These are phyloP conservation scores for Heliocidaris erythrogramma DNA, from an alignment of 35 echinoderm and acorn worm species.

Conservation along the genomic window DNA sequence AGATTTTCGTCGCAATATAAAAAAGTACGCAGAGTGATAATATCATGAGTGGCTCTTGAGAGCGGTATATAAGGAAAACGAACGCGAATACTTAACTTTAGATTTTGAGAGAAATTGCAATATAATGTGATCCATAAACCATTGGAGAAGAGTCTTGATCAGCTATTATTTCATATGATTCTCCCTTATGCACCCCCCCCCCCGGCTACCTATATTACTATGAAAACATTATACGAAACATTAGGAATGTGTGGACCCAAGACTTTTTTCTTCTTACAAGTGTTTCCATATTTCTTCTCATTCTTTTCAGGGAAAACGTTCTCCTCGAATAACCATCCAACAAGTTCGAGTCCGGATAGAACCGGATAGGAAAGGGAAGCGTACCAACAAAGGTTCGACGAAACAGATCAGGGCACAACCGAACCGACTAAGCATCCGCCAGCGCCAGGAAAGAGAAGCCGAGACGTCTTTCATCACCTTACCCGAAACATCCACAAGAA, in stretches of 20 bases:
- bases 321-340: not conserved
- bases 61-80: too few relatives aligned
- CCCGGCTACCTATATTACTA: too few relatives aligned
- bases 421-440: not conserved
- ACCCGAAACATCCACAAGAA: not conserved
- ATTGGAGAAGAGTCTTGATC: too few relatives aligned
- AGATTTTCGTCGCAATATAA: too few relatives aligned
- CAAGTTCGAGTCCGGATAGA: constrained; percentile 1
- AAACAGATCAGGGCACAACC: constrained; percentile 15
- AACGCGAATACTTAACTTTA: too few relatives aligned
- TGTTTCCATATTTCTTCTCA: not conserved
- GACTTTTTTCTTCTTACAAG: not conserved
- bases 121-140: too few relatives aligned
- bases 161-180: too few relatives aligned
- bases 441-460: not conserved
- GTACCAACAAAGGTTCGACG: not conserved
- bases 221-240: too few relatives aligned
- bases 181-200: too few relatives aligned
- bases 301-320: constrained; percentile 29
- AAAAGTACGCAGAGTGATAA: too few relatives aligned
- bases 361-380: not conserved
- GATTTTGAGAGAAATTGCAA: too few relatives aligned
- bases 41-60: too few relatives aligned
- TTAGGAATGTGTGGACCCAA: not conserved
- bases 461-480: constrained; percentile 16